These are phyloP conservation scores for Notarius lentiginosus DNA, from an alignment of 2,113 vertebrate species.

Conservation along the genomic window DNA sequence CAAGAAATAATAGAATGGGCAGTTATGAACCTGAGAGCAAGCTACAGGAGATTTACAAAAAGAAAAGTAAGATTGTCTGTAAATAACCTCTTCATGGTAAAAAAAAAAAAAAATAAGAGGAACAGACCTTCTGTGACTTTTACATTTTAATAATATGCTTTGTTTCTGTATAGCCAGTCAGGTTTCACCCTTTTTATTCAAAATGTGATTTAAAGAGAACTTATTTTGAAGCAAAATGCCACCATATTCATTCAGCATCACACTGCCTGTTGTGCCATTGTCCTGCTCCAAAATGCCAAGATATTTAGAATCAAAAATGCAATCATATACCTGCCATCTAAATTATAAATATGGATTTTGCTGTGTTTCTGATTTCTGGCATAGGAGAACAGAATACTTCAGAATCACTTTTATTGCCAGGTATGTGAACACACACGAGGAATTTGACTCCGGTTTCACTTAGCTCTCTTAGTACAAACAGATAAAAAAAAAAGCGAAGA, in stretches of 20 bases:
- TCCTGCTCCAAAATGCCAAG: neutral
- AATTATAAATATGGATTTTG: constrained; percentile 19
- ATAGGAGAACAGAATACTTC: neutral
- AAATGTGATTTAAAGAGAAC: constrained; percentile 3
- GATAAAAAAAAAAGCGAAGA: too few relatives aligned
- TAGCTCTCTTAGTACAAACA: too few relatives aligned
- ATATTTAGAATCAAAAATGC: constrained; percentile 2
- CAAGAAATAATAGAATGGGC: too few relatives aligned
- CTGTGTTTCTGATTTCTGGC: neutral
- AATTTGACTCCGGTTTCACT: too few relatives aligned
- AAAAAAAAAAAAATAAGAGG: neutral
- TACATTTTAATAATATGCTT: neutral
- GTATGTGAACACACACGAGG: too few relatives aligned
- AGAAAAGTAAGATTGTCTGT: neutral
- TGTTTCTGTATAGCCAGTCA: neutral
- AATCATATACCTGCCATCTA: neutral
- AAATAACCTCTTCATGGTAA: neutral
- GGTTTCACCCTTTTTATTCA: neutral
- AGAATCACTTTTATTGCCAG: too few relatives aligned
- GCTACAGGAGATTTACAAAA: neutral
- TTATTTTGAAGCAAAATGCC: constrained; percentile 2
- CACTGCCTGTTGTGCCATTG: neutral
- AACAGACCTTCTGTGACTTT: neutral
- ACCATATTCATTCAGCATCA: neutral
- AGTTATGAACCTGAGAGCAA: neutral